These are phyloP conservation scores for Odobenus rosmarus DNA, from an alignment of 2,113 vertebrate genomes.

Conservation along the genomic window DNA sequence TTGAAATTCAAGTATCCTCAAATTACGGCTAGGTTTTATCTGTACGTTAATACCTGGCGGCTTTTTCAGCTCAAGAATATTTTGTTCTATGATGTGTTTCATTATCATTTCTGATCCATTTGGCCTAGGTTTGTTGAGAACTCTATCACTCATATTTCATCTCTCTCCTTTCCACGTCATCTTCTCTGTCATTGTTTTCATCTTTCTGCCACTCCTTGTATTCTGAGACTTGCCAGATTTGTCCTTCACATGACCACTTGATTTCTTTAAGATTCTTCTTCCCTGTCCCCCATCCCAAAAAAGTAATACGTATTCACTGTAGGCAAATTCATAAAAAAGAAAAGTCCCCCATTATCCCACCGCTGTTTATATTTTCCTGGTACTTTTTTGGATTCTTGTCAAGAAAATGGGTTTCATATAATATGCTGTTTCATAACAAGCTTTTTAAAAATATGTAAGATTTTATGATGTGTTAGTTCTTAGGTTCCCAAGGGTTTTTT, in stretches of 20 bases:
- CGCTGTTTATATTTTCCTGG: neutral
- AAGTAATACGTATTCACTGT: neutral
- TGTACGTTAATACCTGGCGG: neutral
- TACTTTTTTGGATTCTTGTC: slow-evolving; percentile 20
- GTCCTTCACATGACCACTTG: neutral
- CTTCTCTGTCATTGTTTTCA: neutral
- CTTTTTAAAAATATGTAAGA: neutral
- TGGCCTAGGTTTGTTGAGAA: neutral
- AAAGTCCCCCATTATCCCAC: neutral
- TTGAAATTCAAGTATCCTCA: neutral
- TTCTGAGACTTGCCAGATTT: neutral
- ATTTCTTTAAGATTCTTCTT: neutral
- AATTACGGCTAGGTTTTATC: neutral
- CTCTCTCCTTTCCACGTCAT: neutral
- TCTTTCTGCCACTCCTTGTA: neutral
- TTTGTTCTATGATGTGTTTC: neutral
- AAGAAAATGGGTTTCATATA: slow-evolving; percentile 29
- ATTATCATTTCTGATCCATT: slow-evolving; percentile 15
- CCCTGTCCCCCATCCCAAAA: neutral
- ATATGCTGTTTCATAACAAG: neutral
- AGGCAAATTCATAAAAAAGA: slow-evolving; percentile 39
- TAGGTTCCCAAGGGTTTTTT: slow-evolving; percentile 25
- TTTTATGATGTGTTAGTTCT: slow-evolving; percentile 18
- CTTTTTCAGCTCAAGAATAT: slow-evolving; percentile 35
- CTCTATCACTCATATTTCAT: neutral